Conservation (phyloP, 1,140 invertebrate genomes). For the Pseudomyrmex pallidus region DNA sequence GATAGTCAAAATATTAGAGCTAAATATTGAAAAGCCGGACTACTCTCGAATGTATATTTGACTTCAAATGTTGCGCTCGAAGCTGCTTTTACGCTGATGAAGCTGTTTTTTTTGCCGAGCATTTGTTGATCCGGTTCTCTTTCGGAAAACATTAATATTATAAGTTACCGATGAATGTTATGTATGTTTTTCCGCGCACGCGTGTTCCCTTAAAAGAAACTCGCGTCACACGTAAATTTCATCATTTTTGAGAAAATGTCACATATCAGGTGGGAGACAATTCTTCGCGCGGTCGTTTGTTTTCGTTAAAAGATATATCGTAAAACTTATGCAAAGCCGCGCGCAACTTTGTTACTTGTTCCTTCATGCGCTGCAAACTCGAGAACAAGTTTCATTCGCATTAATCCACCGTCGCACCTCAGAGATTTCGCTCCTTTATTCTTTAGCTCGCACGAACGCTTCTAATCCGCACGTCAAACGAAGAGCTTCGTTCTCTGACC, state of each 20-base stretch:
- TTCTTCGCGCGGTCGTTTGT: too few species aligned
- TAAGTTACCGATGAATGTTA: not conserved
- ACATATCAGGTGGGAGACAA: too few species aligned
- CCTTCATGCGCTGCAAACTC: not conserved
- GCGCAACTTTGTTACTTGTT: not conserved
- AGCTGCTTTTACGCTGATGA: not conserved
- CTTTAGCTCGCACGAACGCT: conserved; percentile 31
- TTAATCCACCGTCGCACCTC: not conserved
- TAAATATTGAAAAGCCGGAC: not conserved
- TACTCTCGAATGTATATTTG: too few species aligned
- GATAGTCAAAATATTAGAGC: not conserved
- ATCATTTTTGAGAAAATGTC: too few species aligned
- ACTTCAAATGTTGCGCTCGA: not conserved
- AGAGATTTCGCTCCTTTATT: conserved; percentile 22
- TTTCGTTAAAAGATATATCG: not conserved
- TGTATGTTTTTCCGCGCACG: not conserved
- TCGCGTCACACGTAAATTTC: too few species aligned
- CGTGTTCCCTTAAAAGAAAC: too few species aligned
- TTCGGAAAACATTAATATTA: not conserved
- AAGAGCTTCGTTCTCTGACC: conserved; percentile 13
- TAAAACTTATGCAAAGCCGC: not conserved
- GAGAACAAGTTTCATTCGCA: not conserved
- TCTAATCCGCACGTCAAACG: conserved; percentile 58
- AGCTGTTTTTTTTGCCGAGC: too few species aligned
- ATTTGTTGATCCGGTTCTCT: too few species aligned